These are phyloP conservation scores for Cylloceria caligata DNA, from an alignment of 2,888 invertebrate species.

Conservation along the genomic window DNA sequence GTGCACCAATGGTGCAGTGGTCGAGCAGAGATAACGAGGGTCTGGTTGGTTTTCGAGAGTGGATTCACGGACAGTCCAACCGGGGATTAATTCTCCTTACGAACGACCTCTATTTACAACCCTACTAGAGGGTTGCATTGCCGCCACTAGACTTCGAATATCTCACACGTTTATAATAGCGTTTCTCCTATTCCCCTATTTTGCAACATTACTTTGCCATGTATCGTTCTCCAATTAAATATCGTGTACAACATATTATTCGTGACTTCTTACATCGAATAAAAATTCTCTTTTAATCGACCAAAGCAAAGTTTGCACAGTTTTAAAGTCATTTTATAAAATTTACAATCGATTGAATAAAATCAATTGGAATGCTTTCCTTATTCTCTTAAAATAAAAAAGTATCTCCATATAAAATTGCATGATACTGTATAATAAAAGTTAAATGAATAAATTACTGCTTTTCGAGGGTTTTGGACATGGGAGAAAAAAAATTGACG, in stretches of 20 bases:
- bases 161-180: constrained; percentile 21
- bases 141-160: neutral
- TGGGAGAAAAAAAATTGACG: too few species aligned
- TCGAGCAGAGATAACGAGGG: constrained; percentile 68
- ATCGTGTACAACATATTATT: constrained; percentile 30
- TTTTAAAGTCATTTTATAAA: too few species aligned
- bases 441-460: too few species aligned
- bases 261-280: neutral
- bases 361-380: too few species aligned
- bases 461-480: too few species aligned
- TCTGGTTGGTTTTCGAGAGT: constrained; percentile 66
- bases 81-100: constrained; percentile 66
- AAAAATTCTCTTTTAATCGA: neutral
- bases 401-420: too few species aligned
- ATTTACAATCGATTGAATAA: too few species aligned
- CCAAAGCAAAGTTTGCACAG: neutral
- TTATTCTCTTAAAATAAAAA: too few species aligned
- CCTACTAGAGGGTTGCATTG: constrained; percentile 45
- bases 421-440: too few species aligned
- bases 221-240: neutral
- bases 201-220: neutral
- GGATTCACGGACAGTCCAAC: constrained; percentile 62
- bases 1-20: constrained; percentile 59
- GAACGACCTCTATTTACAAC: constrained; percentile 66
- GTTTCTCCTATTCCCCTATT: constrained; percentile 2